Conservation (phyloP, 1,140 invertebrate genomes). For the Drosophila kohkoa region DNA sequence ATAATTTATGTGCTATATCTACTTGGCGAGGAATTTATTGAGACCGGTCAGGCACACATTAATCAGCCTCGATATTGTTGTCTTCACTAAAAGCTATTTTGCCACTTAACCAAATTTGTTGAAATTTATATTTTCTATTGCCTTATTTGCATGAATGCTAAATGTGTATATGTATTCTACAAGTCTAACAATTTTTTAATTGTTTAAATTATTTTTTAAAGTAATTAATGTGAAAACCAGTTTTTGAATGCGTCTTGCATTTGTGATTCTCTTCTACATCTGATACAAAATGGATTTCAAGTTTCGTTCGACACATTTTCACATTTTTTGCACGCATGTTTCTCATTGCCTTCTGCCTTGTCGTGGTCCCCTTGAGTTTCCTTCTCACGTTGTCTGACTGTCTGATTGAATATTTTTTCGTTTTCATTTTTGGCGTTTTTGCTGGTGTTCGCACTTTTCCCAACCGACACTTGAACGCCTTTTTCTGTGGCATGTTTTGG, state of each 20-base stretch:
- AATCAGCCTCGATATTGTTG: background rate
- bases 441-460: conserved; percentile 61
- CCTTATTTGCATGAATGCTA: background rate
- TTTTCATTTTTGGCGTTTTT: conserved; percentile 56
- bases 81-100: background rate
- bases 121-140: background rate
- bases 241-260: background rate
- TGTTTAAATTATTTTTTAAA: background rate
- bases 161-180: too few species aligned
- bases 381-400: conserved; percentile 24
- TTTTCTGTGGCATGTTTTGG: conserved; percentile 56
- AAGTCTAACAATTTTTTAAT: background rate
- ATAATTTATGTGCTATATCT: conserved; percentile 20
- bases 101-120: background rate
- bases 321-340: conserved; percentile 58
- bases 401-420: conserved; percentile 74
- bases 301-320: conserved; percentile 38
- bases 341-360: background rate
- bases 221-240: background rate
- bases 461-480: conserved; percentile 40
- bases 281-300: conserved; percentile 16
- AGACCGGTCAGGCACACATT: conserved; percentile 22
- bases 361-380: background rate
- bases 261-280: conserved; percentile 1
- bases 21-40: conserved; percentile 2